Conservation (phyloP, 2,888 invertebrate genomes). For the Petrolisthes manimaculis region DNA sequence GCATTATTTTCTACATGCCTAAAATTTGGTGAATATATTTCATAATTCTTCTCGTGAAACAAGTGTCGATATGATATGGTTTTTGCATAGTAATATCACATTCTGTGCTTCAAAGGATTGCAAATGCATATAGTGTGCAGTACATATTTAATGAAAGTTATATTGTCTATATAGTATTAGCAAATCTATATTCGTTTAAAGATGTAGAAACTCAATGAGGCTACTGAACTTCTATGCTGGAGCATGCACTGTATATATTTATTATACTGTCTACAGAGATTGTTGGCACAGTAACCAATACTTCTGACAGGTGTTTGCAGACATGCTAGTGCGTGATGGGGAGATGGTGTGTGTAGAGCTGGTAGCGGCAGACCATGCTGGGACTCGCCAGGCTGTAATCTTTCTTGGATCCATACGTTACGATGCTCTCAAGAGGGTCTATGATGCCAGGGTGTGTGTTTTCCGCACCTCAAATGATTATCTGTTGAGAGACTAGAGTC, state of each 20-base stretch:
- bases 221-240: too few species aligned
- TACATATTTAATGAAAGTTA: too few species aligned
- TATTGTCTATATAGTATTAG: too few species aligned
- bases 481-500: too few species aligned
- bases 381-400: constrained; percentile 89
- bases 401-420: constrained; percentile 98
- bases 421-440: constrained; percentile 96
- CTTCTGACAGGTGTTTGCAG: constrained; percentile 83
- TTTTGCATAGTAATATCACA: too few species aligned
- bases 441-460: constrained; percentile 70
- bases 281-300: too few species aligned
- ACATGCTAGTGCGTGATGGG: constrained; percentile 96
- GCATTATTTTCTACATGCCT: neutral
- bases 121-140: too few species aligned
- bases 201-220: too few species aligned
- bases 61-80: too few species aligned
- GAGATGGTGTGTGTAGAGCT: constrained; percentile 99
- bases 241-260: neutral
- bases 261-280: neutral
- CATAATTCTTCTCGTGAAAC: neutral
- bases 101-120: too few species aligned
- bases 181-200: too few species aligned
- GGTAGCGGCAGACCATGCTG: constrained; percentile 90
- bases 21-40: neutral
- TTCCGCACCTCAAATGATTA: neutral